Conservation (phyloP, 2,113 vertebrate genomes). For the Motacilla alba region DNA sequence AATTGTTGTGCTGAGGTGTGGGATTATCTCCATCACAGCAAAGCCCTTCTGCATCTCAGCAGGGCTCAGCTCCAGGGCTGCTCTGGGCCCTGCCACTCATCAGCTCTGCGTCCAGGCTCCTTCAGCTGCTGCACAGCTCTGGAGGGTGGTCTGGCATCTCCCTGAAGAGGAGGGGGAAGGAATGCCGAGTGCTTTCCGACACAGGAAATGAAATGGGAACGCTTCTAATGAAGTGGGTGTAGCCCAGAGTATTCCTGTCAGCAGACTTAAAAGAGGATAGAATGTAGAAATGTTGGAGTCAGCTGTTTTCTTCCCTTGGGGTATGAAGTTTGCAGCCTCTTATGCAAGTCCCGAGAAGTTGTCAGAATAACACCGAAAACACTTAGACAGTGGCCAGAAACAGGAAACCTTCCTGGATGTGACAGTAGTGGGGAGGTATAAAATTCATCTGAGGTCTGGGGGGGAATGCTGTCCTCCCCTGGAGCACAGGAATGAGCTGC, state of each 20-base stretch:
- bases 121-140: accelerated
- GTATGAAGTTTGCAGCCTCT: constrained; percentile 47
- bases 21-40: neutral
- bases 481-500: neutral
- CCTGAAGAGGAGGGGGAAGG: neutral
- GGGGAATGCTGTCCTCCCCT: neutral
- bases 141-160: neutral
- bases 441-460: neutral
- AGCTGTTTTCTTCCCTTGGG: constrained; percentile 36
- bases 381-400: neutral
- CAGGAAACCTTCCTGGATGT: neutral
- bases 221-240: constrained; percentile 18
- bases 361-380: neutral
- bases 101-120: neutral
- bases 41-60: neutral
- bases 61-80: neutral
- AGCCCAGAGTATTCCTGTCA: constrained; percentile 25
- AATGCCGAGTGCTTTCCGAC: neutral
- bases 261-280: neutral
- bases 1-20: neutral
- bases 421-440: neutral
- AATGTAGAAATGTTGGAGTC: neutral
- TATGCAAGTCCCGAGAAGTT: constrained; percentile 1
- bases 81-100: neutral
- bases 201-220: constrained; percentile 40